Percentiles rank a stretch among this genome's conserved stretches.
These are phyloP conservation scores for Caloenas nicobarica DNA, from an alignment of 2,113 vertebrate genomes.

Conservation along the genomic window DNA sequence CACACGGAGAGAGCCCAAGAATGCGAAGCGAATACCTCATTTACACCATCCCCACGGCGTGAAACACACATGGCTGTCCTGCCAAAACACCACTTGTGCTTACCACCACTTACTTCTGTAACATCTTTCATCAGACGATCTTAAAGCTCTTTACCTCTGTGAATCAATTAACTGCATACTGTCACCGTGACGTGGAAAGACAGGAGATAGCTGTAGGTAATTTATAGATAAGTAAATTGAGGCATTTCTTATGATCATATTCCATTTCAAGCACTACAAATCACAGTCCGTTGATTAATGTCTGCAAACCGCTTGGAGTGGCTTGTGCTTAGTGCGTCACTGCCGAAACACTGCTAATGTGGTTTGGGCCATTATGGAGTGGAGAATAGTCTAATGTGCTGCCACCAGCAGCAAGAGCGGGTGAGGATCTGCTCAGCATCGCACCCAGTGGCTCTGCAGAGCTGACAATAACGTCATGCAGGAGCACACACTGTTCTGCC, in stretches of 20 bases:
- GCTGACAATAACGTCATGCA: rapidly evolving
- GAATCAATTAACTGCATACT: not conserved
- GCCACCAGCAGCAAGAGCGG: not conserved
- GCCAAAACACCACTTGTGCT: not conserved
- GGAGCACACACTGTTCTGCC: not conserved
- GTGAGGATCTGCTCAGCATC: not conserved
- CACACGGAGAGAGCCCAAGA: constrained; percentile 21
- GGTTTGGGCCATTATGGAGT: not conserved
- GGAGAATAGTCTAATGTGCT: not conserved
- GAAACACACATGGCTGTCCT: not conserved
- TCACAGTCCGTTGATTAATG: constrained; percentile 10
- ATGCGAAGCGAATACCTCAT: not conserved
- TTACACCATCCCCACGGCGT: not conserved
- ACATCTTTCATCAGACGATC: not conserved
- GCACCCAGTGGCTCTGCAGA: rapidly evolving
- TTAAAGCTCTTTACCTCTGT: not conserved
- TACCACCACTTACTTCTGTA: not conserved
- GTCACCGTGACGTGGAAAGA: not conserved
- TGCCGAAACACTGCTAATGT: not conserved
- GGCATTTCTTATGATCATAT: not conserved
- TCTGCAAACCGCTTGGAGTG: not conserved
- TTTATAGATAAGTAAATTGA: constrained; percentile 35
- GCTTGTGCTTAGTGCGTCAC: not conserved
- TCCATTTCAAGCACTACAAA: not conserved
- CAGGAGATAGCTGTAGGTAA: not conserved